phyloP scores from a whole-genome alignment of 2,797 vertebrate species.

The Sciurus vulgaris region DNA sequence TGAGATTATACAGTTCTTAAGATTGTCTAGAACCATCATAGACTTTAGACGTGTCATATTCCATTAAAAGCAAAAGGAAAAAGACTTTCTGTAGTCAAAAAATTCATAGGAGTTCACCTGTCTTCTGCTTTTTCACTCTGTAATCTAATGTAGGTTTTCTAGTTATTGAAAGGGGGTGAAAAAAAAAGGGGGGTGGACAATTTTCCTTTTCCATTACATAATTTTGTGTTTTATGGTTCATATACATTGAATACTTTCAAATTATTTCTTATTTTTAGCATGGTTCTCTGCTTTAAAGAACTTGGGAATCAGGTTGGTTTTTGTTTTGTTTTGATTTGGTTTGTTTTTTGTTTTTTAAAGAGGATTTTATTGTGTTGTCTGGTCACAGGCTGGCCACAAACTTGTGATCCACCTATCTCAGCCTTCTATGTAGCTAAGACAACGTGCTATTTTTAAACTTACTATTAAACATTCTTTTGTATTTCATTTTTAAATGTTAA shows the following conservation, averaged over 20 bases:
- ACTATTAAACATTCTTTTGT: not conserved
- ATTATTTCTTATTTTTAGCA: not conserved
- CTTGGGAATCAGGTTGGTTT: not conserved
- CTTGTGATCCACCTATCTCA: not conserved
- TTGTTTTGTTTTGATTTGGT: too few species aligned
- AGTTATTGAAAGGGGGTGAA: not conserved
- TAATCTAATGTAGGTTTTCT: not conserved
- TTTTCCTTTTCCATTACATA: not conserved
- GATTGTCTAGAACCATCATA: not conserved
- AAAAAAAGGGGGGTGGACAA: too few species aligned
- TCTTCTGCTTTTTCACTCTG: not conserved
- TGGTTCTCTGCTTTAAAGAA: not conserved
- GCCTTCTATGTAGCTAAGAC: not conserved
- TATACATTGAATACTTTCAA: not conserved
- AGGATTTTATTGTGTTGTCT: not conserved
- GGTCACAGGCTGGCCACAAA: not conserved
- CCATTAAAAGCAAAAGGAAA: not conserved
- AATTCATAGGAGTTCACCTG: not conserved
- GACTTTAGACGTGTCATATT: not conserved
- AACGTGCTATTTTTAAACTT: not conserved
- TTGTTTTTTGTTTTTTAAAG: too few species aligned
- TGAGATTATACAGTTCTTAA: not conserved
- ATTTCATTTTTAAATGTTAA: conserved; percentile 7
- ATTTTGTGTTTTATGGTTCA: not conserved
- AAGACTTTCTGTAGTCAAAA: not conserved